Evolutionary conservation across 2,113 vertebrate species (phyloP).

Genomic region (Larimichthys crocea): DNA sequence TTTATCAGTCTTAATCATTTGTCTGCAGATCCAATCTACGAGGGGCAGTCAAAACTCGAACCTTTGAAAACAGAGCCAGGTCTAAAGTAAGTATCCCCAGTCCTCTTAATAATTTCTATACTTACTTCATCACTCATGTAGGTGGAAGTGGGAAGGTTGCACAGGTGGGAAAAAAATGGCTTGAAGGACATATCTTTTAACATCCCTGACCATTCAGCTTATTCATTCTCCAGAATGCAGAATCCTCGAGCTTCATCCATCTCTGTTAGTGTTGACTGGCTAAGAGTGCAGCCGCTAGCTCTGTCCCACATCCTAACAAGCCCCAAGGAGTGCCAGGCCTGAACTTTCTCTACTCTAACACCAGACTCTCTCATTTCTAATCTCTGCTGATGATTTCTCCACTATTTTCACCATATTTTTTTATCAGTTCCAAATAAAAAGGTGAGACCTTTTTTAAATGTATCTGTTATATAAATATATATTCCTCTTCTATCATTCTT

Average conservation of each 20-base stretch:
- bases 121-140: conserved; percentile 3
- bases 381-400: conserved; percentile 46
- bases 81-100: conserved; percentile 83
- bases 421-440: conserved; percentile 45
- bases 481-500: neutral
- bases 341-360: conserved; percentile 51
- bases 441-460: conserved; percentile 63
- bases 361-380: conserved; percentile 49
- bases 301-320: conserved; percentile 70
- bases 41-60: conserved; percentile 83
- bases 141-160: conserved; percentile 29
- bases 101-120: conserved; percentile 1
- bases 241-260: conserved; percentile 33
- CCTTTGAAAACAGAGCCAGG: conserved; percentile 69
- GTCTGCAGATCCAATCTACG: conserved; percentile 62
- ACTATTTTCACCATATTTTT: conserved; percentile 8
- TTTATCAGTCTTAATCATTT: conserved; percentile 12
- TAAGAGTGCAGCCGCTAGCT: conserved; percentile 62
- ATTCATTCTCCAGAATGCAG: conserved; percentile 63
- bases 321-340: conserved; percentile 68
- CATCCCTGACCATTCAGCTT: conserved; percentile 62
- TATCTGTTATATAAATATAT: neutral
- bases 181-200: conserved; percentile 2
- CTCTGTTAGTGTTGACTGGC: conserved; percentile 71
- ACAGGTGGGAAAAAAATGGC: conserved; percentile 28